Evolutionary conservation across 2,888 invertebrate species (phyloP), one percentile per base, ranked within the genome.

Genomic region (Achlya flavicornis): DNA sequence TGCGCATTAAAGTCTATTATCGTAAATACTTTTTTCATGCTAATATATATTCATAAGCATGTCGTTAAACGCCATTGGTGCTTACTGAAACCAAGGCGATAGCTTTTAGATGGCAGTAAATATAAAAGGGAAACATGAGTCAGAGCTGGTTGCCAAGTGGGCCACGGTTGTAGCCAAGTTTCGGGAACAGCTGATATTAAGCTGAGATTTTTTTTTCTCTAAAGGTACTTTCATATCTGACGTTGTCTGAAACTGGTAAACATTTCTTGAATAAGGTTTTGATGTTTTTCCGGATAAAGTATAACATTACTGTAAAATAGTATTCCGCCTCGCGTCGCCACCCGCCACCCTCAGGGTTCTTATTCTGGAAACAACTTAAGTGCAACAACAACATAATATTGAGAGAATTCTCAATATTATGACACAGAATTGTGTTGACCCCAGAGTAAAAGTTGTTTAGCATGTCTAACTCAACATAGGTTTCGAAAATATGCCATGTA

Each of bases 101-200:
- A 75, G 76, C 70, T 76, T 76, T 77, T 70, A 77, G 72, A 78
- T 75, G 65, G 72, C 63, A 72, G 71, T 77, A 74, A 72, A 77
- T 59, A 59, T 58, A 46, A 58, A 58, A 58, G 33, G 41, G 72
- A 72, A 75, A 77, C 77, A 76, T 66, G 75, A 71, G 61, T 66
- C 60, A 19, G 60, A 19, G 33, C 12, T 19, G 1, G 63, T 32
- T 77, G 76, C 77, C 76, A 77, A 77, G 74, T 76, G 66, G 76
- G 62, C 26, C 77, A 66, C 69, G 67, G 63, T 53, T 61, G 65
- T 57, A 74, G 86, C 85, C 85, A 85, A 86, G 76, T 83, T 79
- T 78, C 71, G 75, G 67, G 75, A 78, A 80, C 81, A 83, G 77
- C 77, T 82, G 85, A 83, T 81, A 83, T 83, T 77, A 78, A 68